A percentile compares a stretch with the other conserved stretches of the same genome.
Conservation (phyloP, 2,888 invertebrate genomes). For the Mactromeris polynyma region DNA sequence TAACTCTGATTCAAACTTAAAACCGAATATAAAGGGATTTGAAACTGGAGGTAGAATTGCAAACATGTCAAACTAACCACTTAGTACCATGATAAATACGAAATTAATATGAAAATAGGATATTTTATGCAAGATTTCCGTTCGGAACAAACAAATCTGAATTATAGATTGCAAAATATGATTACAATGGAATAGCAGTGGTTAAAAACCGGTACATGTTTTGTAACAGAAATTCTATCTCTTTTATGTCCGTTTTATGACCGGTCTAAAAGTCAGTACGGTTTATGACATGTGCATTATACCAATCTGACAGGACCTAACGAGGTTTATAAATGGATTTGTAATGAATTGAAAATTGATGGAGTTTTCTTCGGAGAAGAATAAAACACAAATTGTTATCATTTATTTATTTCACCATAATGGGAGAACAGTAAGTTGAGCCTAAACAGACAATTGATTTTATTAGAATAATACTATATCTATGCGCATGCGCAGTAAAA, state of each 20-base stretch:
- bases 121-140: neutral
- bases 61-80: neutral
- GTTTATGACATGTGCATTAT: constrained; percentile 56
- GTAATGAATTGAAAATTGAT: constrained; percentile 64
- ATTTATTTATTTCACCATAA: constrained; percentile 29
- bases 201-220: constrained; percentile 27
- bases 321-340: constrained; percentile 60
- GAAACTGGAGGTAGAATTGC: neutral
- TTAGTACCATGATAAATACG: neutral
- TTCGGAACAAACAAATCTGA: constrained; percentile 14
- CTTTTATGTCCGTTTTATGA: constrained; percentile 65
- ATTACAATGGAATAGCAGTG: constrained; percentile 7
- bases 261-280: constrained; percentile 40
- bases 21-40: neutral
- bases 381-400: constrained; percentile 43
- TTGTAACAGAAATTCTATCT: constrained; percentile 50
- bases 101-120: constrained; percentile 10
- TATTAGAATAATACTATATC: neutral
- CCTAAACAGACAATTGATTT: neutral
- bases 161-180: constrained; percentile 41
- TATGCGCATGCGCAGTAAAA: neutral
- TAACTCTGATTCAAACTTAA: neutral
- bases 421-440: constrained; percentile 15
- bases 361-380: constrained; percentile 55
- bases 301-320: constrained; percentile 41